Conservation (phyloP, 2,888 invertebrate genomes). For the Dynastes hyllus region DNA sequence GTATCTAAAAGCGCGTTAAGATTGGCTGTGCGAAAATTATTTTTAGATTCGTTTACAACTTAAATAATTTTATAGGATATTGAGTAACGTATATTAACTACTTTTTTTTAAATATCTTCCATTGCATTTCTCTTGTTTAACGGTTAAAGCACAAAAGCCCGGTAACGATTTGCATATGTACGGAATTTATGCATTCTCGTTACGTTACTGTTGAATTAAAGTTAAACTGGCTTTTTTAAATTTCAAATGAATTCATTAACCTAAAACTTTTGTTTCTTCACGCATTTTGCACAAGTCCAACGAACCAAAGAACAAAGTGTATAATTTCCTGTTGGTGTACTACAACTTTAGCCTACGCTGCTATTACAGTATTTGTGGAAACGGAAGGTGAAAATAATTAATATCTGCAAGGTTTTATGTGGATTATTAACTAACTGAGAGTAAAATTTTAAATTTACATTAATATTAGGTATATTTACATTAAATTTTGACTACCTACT, state of each 20-base stretch:
- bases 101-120: no score
- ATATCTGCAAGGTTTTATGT: no score
- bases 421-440: neutral
- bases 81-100: no score
- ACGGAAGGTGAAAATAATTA: slow-evolving; percentile 14
- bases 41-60: no score
- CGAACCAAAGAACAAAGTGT: slow-evolving; percentile 23
- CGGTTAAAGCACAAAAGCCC: no score
- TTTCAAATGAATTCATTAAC: slow-evolving; percentile 18
- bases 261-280: slow-evolving; percentile 26
- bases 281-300: neutral
- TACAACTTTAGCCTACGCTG: neutral
- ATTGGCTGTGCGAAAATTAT: no score
- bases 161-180: no score
- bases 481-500: neutral
- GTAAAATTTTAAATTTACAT: neutral
- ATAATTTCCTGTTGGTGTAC: slow-evolving; percentile 17
- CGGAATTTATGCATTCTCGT: no score
- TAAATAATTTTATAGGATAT: no score
- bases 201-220: neutral
- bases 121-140: no score
- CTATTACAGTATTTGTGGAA: neutral
- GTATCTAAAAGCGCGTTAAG: no score
- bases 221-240: neutral
- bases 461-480: neutral